These are phyloP conservation scores for Pseudomugil gertrudae DNA, from an alignment of 2,797 vertebrate genomes.

Conservation along the genomic window DNA sequence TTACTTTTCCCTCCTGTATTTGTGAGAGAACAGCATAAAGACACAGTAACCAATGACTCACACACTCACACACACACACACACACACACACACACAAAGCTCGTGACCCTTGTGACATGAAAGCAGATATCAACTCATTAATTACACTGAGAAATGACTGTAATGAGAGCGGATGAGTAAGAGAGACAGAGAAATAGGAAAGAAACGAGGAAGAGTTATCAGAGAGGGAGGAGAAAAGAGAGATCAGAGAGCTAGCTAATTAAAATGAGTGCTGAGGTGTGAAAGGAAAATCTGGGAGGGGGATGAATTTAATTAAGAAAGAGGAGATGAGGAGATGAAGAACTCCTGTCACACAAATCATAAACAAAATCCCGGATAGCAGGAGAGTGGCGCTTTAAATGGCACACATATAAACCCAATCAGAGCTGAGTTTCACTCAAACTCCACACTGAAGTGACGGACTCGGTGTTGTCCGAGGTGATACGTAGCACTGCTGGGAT, in stretches of 20 bases:
- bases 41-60: conserved; percentile 46
- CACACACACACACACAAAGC: conserved; percentile 7
- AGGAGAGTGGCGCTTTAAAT: neutral
- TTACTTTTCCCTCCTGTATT: conserved; percentile 14
- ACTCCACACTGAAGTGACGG: neutral
- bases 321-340: conserved; percentile 27
- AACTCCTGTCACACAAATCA: conserved; percentile 1
- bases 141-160: conserved; percentile 71
- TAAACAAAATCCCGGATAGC: neutral
- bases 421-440: conserved; percentile 22
- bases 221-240: conserved; percentile 46
- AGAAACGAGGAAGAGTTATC: conserved; percentile 56
- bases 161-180: conserved; percentile 66
- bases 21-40: conserved; percentile 27
- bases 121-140: conserved; percentile 76
- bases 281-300: conserved; percentile 46
- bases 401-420: neutral
- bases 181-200: conserved; percentile 48
- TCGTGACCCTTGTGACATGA: conserved; percentile 65
- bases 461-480: conserved; percentile 28
- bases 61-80: conserved; percentile 3
- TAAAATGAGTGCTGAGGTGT: conserved; percentile 74
- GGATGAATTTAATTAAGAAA: conserved; percentile 48
- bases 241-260: conserved; percentile 70
- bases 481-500: conserved; percentile 39